phyloP scores from a whole-genome alignment of 2,888 invertebrate species.

The Phyllotreta cruciferae region DNA sequence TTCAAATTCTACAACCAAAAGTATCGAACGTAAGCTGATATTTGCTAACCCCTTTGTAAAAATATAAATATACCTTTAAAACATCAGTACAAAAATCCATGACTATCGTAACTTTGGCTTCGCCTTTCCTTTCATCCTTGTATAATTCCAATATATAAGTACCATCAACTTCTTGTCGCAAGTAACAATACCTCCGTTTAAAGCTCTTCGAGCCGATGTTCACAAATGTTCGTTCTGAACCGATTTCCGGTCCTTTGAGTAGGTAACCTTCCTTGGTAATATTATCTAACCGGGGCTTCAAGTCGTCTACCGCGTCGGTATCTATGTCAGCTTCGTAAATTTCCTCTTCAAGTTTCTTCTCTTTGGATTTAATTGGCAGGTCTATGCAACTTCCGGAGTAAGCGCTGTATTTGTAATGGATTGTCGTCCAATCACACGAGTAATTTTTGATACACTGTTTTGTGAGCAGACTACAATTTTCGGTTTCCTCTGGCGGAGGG shows the following conservation, averaged over 20 bases:
- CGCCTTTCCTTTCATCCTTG: constrained; percentile 91
- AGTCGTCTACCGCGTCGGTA: constrained; percentile 78
- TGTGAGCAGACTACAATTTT: constrained; percentile 69
- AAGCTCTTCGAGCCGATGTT: constrained; percentile 93
- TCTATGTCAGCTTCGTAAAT: constrained; percentile 91
- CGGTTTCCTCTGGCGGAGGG: constrained; percentile 55
- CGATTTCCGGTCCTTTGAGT: constrained; percentile 90
- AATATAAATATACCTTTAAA: constrained; percentile 67
- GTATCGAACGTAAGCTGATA: background rate
- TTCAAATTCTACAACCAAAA: constrained; percentile 73
- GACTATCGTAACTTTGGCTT: constrained; percentile 90
- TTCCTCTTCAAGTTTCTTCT: constrained; percentile 77
- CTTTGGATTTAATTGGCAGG: constrained; percentile 74
- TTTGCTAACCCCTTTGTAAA: background rate
- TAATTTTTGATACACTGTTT: constrained; percentile 78
- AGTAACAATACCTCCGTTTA: constrained; percentile 87
- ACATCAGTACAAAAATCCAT: constrained; percentile 94
- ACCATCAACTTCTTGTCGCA: constrained; percentile 89
- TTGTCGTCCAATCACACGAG: constrained; percentile 86
- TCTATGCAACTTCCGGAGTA: constrained; percentile 89
- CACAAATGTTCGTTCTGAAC: constrained; percentile 88
- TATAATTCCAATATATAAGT: constrained; percentile 90
- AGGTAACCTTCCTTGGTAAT: constrained; percentile 91
- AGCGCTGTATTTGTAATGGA: constrained; percentile 89
- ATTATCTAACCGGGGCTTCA: constrained; percentile 72